These are phyloP conservation scores for Lacerta bilineata DNA, from an alignment of 2,797 vertebrate species.

Conservation along the genomic window DNA sequence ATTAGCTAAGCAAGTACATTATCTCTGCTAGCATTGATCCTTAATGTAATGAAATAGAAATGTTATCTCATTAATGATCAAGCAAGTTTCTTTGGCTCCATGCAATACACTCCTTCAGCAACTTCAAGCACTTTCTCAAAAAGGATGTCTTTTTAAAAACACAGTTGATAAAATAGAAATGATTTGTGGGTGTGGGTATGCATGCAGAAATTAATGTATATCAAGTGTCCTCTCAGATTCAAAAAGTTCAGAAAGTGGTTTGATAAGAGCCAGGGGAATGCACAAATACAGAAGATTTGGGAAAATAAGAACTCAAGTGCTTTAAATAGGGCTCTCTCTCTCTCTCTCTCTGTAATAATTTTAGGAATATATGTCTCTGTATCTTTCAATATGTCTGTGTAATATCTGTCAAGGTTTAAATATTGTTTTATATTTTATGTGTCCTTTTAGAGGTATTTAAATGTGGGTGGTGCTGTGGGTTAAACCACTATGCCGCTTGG, in stretches of 20 bases:
- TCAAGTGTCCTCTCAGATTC: background rate
- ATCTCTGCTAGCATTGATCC: constrained; percentile 42
- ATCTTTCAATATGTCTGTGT: background rate
- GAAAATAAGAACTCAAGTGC: background rate
- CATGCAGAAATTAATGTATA: background rate
- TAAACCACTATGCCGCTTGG: no score
- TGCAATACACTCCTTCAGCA: constrained; percentile 8
- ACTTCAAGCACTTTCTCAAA: constrained; percentile 1
- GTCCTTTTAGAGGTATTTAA: background rate
- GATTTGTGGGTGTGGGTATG: background rate
- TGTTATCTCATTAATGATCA: constrained; percentile 57
- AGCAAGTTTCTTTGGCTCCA: background rate
- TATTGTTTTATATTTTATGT: background rate
- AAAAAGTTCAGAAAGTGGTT: background rate
- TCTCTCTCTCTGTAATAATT: no score
- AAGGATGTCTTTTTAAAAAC: background rate
- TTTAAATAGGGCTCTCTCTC: background rate
- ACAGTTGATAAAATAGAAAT: constrained; percentile 9
- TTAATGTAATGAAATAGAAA: constrained; percentile 56
- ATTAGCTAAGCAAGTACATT: constrained; percentile 56
- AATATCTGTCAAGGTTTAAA: background rate
- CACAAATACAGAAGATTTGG: background rate
- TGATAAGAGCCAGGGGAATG: background rate
- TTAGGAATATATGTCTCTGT: no score
- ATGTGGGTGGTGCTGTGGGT: no score